phyloP scores from a whole-genome alignment of 2,888 invertebrate genomes.

The Acleris sparsana region DNA sequence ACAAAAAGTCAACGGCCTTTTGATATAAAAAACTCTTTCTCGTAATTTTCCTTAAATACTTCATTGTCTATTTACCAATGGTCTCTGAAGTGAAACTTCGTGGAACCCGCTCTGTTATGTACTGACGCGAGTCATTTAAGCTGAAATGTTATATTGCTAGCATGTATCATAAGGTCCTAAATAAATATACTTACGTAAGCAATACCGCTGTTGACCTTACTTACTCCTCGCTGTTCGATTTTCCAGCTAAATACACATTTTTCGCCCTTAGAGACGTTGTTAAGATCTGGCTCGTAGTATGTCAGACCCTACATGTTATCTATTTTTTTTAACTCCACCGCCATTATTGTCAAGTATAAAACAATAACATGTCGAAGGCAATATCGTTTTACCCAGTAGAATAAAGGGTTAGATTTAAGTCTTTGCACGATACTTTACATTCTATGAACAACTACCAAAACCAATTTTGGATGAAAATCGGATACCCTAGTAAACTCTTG shows the following conservation, averaged over 20 bases:
- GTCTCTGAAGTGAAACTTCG: neutral
- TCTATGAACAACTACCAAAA: no score
- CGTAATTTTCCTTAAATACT: neutral
- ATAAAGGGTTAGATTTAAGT: no score
- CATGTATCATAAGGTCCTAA: conserved; percentile 23
- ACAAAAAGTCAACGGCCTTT: neutral
- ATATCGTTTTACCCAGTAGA: no score
- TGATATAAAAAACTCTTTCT: neutral
- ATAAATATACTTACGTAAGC: conserved; percentile 27
- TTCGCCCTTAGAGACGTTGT: neutral
- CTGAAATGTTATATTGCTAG: conserved; percentile 16
- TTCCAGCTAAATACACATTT: conserved; percentile 9
- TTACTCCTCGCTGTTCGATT: conserved; percentile 6
- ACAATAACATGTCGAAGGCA: no score
- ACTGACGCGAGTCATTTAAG: neutral
- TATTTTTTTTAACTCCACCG: no score
- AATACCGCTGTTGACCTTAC: conserved; percentile 9
- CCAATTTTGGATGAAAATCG: no score
- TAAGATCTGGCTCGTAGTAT: no score
- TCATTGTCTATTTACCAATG: neutral
- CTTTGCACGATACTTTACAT: no score
- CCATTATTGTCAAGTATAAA: no score
- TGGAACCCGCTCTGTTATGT: neutral
- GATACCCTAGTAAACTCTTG: no score
- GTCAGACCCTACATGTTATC: no score